A percentile compares a stretch with the other conserved stretches of the same genome.
phyloP scores from a whole-genome alignment of 2,113 vertebrate genomes.

The Natator depressus region DNA sequence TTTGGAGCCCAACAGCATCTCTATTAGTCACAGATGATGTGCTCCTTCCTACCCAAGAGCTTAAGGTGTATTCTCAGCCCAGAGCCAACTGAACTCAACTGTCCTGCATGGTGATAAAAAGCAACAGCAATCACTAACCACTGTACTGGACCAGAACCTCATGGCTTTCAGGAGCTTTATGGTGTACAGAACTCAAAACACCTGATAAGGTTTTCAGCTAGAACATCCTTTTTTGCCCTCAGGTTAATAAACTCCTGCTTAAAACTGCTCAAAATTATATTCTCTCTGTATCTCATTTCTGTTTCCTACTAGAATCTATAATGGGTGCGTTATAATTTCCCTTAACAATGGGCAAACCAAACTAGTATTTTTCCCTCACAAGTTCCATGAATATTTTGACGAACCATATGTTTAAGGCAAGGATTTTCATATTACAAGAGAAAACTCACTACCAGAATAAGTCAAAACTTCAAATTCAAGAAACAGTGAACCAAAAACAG shows the following conservation, averaged over 20 bases:
- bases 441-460: background rate
- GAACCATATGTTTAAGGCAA: background rate
- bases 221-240: background rate
- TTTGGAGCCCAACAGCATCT: background rate
- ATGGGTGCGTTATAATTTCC: conserved; percentile 11
- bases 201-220: background rate
- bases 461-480: conserved; percentile 1
- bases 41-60: background rate
- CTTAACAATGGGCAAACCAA: background rate
- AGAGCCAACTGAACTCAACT: background rate
- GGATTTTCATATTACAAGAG: background rate
- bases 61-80: background rate
- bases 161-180: background rate
- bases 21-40: background rate
- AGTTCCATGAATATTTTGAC: conserved; percentile 10
- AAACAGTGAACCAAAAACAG: rapidly evolving
- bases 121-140: background rate
- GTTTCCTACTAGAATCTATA: background rate
- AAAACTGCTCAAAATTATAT: conserved; percentile 31
- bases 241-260: conserved; percentile 9
- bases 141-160: background rate
- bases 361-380: background rate
- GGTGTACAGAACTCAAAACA: background rate
- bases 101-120: background rate
- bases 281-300: background rate